Evolutionary conservation across 2,113 vertebrate species (phyloP), one percentile per base, ranked within the genome.

Genomic region (Aphyosemion australe): DNA sequence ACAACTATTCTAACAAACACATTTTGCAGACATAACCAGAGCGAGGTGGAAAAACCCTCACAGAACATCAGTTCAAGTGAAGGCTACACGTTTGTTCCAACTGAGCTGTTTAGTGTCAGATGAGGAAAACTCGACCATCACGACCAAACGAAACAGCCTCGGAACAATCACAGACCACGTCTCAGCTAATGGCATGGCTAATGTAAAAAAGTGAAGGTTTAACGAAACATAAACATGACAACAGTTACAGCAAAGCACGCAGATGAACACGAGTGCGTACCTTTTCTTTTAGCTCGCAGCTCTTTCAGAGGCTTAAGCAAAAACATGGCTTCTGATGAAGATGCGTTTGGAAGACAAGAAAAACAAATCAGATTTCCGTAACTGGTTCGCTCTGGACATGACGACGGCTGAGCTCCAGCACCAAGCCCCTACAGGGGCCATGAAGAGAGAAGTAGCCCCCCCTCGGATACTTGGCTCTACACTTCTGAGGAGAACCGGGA

Each of bases 271-370:
- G 32, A 71, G 55, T 46, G 62, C 71, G 67, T 93, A 92, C 90
- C 92, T 91, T 84, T 92, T 86, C 91, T 90, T 73, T 91, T 92
- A 43, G 89, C 89, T 86, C 89, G 88, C 61, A 93, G 90, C 65
- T 89, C 91, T 91, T 89, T 92, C 70, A 92, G 80, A 63, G 91
- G 89, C 56, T 88, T 87, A 80, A 91, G 77, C 80, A 93, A 91
- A 75, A 92, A 89, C 84, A 88, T 87, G 83, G 85, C 90, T 90
- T 92, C 90, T 91, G 81, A 82, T 70, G 74, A 83, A 71, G 79
- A 83, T 56, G 83, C 72, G 86, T 84, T 82, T 64, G 9, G 79
- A 79, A 80, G 67, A 87, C 62, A 83, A 78, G 49, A 66, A 67
- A 78, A 74, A 64, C 58, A 79, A 53, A 82, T n/a, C 59, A 67